Evolutionary conservation across 1,140 invertebrate species (phyloP).

Genomic region (Mercenaria mercenaria): DNA sequence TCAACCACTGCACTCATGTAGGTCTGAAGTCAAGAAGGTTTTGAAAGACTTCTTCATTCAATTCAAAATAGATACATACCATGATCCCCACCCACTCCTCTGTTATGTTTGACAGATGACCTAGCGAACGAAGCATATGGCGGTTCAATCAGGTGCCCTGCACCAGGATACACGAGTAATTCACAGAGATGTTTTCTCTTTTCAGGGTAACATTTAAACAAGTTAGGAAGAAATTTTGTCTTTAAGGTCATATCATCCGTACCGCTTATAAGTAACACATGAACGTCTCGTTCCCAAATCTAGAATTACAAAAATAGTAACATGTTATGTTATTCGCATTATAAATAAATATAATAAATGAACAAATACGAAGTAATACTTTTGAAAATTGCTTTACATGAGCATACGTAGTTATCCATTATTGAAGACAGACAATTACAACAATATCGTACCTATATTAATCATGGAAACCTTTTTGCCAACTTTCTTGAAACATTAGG

Average conservation of each 20-base stretch:
- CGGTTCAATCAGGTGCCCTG: constrained; percentile 79
- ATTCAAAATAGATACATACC: neutral
- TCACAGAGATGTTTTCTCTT: constrained; percentile 56
- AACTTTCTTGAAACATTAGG: no score
- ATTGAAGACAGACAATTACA: no score
- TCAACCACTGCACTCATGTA: no score
- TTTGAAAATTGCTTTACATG: no score
- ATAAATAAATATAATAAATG: no score
- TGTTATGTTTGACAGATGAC: neutral
- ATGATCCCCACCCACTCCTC: neutral
- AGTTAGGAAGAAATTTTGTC: neutral
- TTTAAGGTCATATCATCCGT: constrained; percentile 45
- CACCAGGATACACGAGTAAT: constrained; percentile 69
- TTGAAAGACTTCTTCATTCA: no score
- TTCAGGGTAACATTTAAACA: constrained; percentile 41
- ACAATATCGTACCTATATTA: no score
- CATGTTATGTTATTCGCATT: no score
- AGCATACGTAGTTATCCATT: no score
- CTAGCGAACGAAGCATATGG: constrained; percentile 70
- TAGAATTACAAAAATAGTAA: neutral
- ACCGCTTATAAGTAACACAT: constrained; percentile 53
- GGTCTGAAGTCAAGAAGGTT: no score
- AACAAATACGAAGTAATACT: no score
- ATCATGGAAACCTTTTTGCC: no score
- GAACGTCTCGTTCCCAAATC: neutral